These are phyloP conservation scores for Herminia tarsipennalis DNA, from an alignment of 2,888 invertebrate genomes.

Conservation along the genomic window DNA sequence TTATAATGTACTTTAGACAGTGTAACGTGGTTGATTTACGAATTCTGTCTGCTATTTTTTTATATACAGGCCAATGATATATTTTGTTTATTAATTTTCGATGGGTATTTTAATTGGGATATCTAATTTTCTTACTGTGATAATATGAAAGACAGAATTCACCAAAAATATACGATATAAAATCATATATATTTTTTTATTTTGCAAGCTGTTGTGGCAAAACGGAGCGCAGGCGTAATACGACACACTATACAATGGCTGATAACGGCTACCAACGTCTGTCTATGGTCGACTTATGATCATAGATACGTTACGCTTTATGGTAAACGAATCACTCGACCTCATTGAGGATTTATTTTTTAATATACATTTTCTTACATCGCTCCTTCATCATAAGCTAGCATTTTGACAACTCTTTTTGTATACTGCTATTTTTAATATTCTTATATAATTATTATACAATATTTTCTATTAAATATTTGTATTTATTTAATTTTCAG, in stretches of 20 bases:
- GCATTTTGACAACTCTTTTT: conserved; percentile 16
- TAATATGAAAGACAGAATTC: conserved; percentile 38
- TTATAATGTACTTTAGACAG: conserved; percentile 13
- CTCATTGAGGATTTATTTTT: conserved; percentile 18
- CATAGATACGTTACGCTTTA: conserved; percentile 51
- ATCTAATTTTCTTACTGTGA: background rate
- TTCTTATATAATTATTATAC: conserved; percentile 1
- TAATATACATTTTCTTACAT: conserved; percentile 13
- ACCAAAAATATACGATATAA: conserved; percentile 9
- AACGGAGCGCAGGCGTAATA: conserved; percentile 64
- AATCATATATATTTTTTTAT: conserved; percentile 57
- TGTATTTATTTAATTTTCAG: conserved; percentile 18
- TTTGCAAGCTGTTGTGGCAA: conserved; percentile 77
- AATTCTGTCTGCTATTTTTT: conserved; percentile 34
- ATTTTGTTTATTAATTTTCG: background rate
- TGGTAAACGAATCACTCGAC: conserved; percentile 59
- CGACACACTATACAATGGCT: conserved; percentile 76
- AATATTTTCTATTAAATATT: conserved; percentile 6
- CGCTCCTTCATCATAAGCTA: conserved; percentile 33
- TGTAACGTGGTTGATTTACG: conserved; percentile 34
- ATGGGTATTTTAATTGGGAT: background rate
- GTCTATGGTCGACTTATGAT: conserved; percentile 72
- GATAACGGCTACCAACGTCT: conserved; percentile 67
- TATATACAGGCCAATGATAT: conserved; percentile 6
- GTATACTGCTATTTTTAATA: conserved; percentile 8